A percentile compares a stretch with the other conserved stretches of the same genome.
phyloP scores from a whole-genome alignment of 2,888 invertebrate species.

The Eupithecia abbreviata region DNA sequence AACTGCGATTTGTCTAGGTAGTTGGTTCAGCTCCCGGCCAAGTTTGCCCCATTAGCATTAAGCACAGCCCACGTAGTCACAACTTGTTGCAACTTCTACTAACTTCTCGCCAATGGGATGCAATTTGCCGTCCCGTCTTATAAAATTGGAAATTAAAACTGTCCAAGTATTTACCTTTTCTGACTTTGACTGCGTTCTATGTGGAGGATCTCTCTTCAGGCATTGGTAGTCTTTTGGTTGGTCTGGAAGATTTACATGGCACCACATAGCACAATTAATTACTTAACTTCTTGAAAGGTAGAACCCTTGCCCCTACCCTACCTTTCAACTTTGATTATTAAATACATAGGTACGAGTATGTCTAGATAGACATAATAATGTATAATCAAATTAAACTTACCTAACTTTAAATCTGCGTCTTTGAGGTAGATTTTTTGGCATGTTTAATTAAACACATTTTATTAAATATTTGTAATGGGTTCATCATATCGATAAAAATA shows the following conservation, averaged over 20 bases:
- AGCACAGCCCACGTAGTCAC: constrained; percentile 54
- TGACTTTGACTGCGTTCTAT: not conserved
- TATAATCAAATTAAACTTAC: too few species aligned
- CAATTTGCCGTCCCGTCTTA: constrained; percentile 51
- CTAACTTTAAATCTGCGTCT: too few species aligned
- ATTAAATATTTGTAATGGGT: too few species aligned
- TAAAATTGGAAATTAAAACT: constrained; percentile 42
- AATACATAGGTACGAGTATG: too few species aligned
- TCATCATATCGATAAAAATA: too few species aligned
- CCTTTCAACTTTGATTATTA: too few species aligned
- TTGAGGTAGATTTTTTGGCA: too few species aligned
- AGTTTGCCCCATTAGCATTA: constrained; percentile 64
- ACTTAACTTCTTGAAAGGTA: not conserved
- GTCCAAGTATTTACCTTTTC: constrained; percentile 21
- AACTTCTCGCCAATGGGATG: constrained; percentile 52
- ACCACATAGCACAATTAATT: not conserved
- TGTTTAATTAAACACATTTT: too few species aligned
- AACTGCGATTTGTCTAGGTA: constrained; percentile 47
- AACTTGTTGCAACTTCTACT: constrained; percentile 66
- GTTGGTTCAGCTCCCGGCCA: constrained; percentile 50
- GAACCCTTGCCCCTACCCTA: too few species aligned
- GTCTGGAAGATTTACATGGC: not conserved
- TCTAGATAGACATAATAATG: too few species aligned
- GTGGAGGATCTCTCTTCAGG: not conserved
- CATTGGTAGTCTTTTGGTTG: not conserved